Evolutionary conservation across 2,113 vertebrate species (phyloP), one percentile per base, ranked within the genome.

Genomic region (Neodontobutis hainanensis): DNA sequence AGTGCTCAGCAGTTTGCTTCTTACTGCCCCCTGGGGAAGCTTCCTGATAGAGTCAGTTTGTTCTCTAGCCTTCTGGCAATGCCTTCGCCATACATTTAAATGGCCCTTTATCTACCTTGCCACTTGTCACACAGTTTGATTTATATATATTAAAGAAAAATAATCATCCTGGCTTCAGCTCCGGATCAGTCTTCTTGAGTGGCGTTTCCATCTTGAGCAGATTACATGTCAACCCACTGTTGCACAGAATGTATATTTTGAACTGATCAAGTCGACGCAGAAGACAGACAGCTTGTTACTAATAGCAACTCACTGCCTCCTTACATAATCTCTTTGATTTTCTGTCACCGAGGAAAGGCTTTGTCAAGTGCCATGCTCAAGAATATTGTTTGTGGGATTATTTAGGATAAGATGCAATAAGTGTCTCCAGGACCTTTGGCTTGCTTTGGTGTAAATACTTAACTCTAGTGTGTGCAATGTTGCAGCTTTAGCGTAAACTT

Each of bases 11-110:
- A 79, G 84, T 85, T 83, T 58, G 79, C 81, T 78, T 86, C 82
- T 82, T 77, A 81, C 55, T 60, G 65, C 70, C 75, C 89, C 81
- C 43, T 27, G 76, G 90, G 91, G 88, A 87, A 91, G 81, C 52
- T 84, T 76, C 89, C 77, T 87, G 82, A 92, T 70, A 72, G 82
- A 93, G 81, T 87, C 87, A 82, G 55, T 88, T 55, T 7, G 7
- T 8, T 84, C 58, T 61, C 79, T 34, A 70, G 77, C 77, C 85
- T 77, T 61, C 44, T 68, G 60, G 84, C 61, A 84, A 89, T 63
- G 76, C 4, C 45, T 68, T 66, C 52, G 69, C 78, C 73, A 87
- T 93, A 92, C 85, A 91, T 93, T 88, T 93, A 92, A 94, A 91
- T 85, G 70, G 66, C 64, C 84, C 82, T 83, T 89, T 87, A 93